These are phyloP conservation scores for Petrophora chlorosata DNA, from an alignment of 2,888 invertebrate genomes.

Conservation along the genomic window DNA sequence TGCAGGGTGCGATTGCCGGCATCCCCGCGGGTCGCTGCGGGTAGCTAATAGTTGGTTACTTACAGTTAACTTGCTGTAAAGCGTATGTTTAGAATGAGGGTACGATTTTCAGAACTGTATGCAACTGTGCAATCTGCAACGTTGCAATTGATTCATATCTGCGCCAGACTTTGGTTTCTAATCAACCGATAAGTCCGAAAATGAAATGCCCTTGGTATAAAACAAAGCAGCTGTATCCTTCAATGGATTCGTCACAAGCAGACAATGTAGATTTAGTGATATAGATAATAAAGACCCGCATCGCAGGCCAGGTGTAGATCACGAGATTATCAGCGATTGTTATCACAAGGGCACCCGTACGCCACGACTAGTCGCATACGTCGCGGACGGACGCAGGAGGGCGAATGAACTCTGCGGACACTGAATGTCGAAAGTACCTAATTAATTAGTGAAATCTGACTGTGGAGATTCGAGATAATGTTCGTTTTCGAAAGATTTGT, in stretches of 20 bases:
- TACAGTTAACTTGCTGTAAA: slow-evolving; percentile 47
- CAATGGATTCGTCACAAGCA: slow-evolving; percentile 45
- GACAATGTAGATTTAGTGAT: slow-evolving; percentile 32
- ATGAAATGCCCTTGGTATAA: slow-evolving; percentile 19
- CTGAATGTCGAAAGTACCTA: slow-evolving; percentile 44
- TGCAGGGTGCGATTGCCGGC: slow-evolving; percentile 40
- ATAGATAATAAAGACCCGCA: slow-evolving; percentile 63
- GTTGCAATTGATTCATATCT: slow-evolving; percentile 4
- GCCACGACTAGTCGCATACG: slow-evolving; percentile 49
- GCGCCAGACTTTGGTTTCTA: slow-evolving; percentile 9
- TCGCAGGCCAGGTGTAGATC: slow-evolving; percentile 76
- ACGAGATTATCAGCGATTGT: slow-evolving; percentile 68
- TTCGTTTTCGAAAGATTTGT: slow-evolving; percentile 16
- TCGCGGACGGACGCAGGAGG: no score
- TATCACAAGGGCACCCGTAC: slow-evolving; percentile 76
- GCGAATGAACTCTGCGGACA: slow-evolving; percentile 50
- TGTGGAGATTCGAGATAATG: slow-evolving; percentile 7
- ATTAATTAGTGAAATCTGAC: slow-evolving; percentile 40
- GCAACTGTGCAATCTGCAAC: background rate
- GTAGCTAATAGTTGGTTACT: slow-evolving; percentile 61
- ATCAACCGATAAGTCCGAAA: slow-evolving; percentile 11
- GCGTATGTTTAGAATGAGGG: slow-evolving; percentile 38
- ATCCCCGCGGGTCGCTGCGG: slow-evolving; percentile 63
- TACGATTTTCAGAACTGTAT: background rate
- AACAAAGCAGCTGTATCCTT: slow-evolving; percentile 38